These are phyloP conservation scores for Charanyca ferruginea DNA, from an alignment of 2,888 invertebrate genomes.

Conservation along the genomic window DNA sequence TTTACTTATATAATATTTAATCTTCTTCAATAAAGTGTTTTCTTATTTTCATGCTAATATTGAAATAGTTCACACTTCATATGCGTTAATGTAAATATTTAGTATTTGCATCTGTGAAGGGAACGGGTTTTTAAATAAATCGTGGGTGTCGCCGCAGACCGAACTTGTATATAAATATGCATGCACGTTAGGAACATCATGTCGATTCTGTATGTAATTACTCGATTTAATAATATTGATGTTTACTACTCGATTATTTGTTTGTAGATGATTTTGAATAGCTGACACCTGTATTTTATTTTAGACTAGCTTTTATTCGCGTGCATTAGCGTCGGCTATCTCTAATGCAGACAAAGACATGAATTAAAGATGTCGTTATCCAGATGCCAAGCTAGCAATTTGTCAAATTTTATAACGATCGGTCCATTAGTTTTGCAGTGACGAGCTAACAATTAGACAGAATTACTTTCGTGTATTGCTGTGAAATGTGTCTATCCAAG, in stretches of 20 bases:
- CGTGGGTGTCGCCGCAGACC: constrained; percentile 47
- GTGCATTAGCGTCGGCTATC: too few relatives aligned
- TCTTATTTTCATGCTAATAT: constrained; percentile 36
- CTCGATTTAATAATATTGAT: constrained; percentile 32
- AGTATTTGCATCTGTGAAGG: constrained; percentile 49
- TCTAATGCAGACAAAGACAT: too few relatives aligned
- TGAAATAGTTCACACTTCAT: constrained; percentile 50
- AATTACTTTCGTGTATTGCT: too few relatives aligned
- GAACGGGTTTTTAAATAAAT: constrained; percentile 50
- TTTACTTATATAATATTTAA: constrained; percentile 33
- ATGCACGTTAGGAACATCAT: constrained; percentile 54
- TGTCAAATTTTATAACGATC: too few relatives aligned
- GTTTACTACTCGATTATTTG: constrained; percentile 35
- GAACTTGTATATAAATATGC: constrained; percentile 57
- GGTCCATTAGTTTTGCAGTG: too few relatives aligned
- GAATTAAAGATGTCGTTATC: too few relatives aligned
- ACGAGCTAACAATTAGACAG: too few relatives aligned
- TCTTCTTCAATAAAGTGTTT: constrained; percentile 24
- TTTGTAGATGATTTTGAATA: constrained; percentile 8
- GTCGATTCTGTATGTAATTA: constrained; percentile 45
- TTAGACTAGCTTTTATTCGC: too few relatives aligned
- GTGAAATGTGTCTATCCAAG: too few relatives aligned
- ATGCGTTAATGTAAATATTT: constrained; percentile 46
- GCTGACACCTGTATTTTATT: background rate
- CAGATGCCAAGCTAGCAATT: too few relatives aligned